Base-by-base conservation (phyloP, 1,140 invertebrate genomes). In the Bombus waltoni region DNA sequence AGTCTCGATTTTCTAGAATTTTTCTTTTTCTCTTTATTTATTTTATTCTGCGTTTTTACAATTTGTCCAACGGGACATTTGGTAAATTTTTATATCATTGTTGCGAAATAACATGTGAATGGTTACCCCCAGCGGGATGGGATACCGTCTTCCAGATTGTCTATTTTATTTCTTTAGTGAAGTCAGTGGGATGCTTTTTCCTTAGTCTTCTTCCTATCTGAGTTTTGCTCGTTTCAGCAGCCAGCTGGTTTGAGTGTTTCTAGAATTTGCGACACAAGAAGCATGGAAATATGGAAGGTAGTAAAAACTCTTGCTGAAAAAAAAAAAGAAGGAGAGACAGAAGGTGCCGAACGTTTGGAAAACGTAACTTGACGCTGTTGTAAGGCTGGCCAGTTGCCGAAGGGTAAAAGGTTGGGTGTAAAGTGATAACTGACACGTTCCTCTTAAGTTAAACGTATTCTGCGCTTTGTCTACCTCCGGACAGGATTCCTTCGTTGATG, bases 341-440 rank as follows among this genome's bases (percentile, higher is more conserved):
- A 40, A 40, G n/a, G 32, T 78, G n/a, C 2, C 62, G 22, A 38
- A 80, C 22, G 42, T 35, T 38, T 70, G 59, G 57, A 42, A 72
- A 28, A 70, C 28, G 72, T 76, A 83, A 83, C 59, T 42, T 13
- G 81, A 83, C 42, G 25, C 57, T 8, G 40, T 3, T 4, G 32
- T 3, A n/a, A 22, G 2, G 9, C 79, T 22, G n/a, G 22, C 32
- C 47, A 38, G 18, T 38, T 44, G 22, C 68, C 57, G 53, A 82
- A 77, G 74, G 44, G 38, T 83, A 38, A 77, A 78, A 70, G 77
- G n/a, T 53, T 11, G 11, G 25, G 47, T 78, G 74, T 44, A 42
- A 83, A 70, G 18, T n/a, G 73, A 76, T 77, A 77, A 83, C 73
- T 70, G 74, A 83, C 74, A 57, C 74, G 81, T 53, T 53, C 40